These are phyloP conservation scores for Orthosia gothica DNA, from an alignment of 2,888 invertebrate species.

Conservation along the genomic window DNA sequence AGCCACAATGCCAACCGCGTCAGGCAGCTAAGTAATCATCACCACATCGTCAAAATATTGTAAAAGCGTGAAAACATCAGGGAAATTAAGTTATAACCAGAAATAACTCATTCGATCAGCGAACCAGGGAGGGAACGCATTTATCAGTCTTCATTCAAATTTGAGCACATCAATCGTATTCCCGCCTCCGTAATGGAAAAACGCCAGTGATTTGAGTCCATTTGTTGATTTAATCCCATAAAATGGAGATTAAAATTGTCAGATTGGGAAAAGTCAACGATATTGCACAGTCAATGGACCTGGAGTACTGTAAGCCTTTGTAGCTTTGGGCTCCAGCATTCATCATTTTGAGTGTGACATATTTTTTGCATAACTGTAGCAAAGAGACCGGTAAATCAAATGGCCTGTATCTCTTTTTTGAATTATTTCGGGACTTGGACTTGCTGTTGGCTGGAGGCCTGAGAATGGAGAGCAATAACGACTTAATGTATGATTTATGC, in stretches of 20 bases:
- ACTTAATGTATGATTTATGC: conserved; percentile 40
- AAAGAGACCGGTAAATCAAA: conserved; percentile 33
- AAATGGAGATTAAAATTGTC: conserved; percentile 71
- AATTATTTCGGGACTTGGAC: conserved; percentile 16
- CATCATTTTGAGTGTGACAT: conserved; percentile 51
- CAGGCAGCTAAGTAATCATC: too few species aligned
- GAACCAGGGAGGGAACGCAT: conserved; percentile 64
- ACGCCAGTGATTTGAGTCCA: conserved; percentile 63
- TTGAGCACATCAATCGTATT: conserved; percentile 74
- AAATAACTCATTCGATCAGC: conserved; percentile 72
- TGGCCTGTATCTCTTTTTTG: conserved; percentile 8
- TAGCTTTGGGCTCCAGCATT: conserved; percentile 30
- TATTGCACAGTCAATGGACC: conserved; percentile 50
- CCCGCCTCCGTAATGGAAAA: conserved; percentile 68
- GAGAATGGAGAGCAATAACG: conserved; percentile 25
- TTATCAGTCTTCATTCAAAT: conserved; percentile 76
- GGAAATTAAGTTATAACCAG: conserved; percentile 31
- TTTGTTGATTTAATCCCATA: conserved; percentile 68
- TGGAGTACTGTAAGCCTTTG: conserved; percentile 32
- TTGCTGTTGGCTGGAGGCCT: conserved; percentile 35
- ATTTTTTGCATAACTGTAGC: conserved; percentile 31
- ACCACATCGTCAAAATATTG: conserved; percentile 13
- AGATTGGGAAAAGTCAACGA: conserved; percentile 63
- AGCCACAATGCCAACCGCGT: too few species aligned
- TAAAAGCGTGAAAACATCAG: conserved; percentile 36